phyloP scores from a whole-genome alignment of 2,888 invertebrate genomes.

The Macrophya annulata region DNA sequence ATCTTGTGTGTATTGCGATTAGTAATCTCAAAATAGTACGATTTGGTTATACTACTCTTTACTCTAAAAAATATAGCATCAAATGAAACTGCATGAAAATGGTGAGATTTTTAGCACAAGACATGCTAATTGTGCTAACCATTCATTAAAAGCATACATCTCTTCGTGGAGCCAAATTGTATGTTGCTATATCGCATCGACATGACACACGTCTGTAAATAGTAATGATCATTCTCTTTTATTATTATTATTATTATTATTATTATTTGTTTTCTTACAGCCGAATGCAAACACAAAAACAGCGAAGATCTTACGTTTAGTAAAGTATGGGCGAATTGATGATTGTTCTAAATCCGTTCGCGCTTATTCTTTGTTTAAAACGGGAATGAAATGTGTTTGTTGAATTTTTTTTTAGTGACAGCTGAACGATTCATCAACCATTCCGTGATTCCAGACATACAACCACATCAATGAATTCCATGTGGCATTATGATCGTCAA shows the following conservation, averaged over 20 bases:
- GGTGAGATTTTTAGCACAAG: neutral
- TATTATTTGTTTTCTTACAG: neutral
- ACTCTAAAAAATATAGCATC: neutral
- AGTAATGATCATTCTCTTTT: constrained; percentile 24
- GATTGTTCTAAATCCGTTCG: neutral
- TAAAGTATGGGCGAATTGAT: neutral
- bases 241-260: too few relatives aligned
- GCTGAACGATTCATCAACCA: neutral
- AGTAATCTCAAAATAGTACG: neutral
- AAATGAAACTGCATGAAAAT: neutral
- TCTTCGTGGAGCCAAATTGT: neutral
- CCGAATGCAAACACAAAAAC: neutral
- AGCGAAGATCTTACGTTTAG: neutral
- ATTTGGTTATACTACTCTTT: neutral
- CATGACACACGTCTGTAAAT: neutral
- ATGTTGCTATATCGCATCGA: constrained; percentile 20
- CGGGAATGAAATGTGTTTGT: neutral
- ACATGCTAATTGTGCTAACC: constrained; percentile 23
- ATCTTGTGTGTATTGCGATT: neutral
- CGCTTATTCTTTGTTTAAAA: neutral
- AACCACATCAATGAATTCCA: neutral
- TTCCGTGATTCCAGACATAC: neutral
- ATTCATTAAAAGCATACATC: constrained; percentile 8
- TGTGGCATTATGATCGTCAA: neutral
- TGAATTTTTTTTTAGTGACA: neutral